These are phyloP conservation scores for Cacoxenus indagator DNA, from an alignment of 2,888 invertebrate species.

Conservation along the genomic window DNA sequence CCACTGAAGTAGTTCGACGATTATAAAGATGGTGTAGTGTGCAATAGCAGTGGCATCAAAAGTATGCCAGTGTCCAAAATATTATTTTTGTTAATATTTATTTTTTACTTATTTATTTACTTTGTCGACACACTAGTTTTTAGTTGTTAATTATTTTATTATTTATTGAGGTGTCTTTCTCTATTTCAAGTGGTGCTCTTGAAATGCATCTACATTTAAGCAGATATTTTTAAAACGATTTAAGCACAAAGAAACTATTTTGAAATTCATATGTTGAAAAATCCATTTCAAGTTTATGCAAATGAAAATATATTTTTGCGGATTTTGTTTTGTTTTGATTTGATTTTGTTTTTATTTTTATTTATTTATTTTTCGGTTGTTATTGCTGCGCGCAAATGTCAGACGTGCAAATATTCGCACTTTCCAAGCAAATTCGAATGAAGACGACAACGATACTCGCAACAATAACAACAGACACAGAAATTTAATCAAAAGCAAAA, in stretches of 20 bases:
- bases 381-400: constrained; percentile 54
- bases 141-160: neutral
- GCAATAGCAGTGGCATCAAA: no score
- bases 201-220: neutral
- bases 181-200: neutral
- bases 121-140: neutral
- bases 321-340: constrained; percentile 5
- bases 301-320: neutral
- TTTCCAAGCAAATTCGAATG: constrained; percentile 58
- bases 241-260: neutral
- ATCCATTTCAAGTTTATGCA: constrained; percentile 9
- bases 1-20: no score
- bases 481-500: constrained; percentile 22
- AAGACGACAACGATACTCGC: constrained; percentile 35
- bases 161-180: neutral
- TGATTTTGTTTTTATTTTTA: constrained; percentile 15
- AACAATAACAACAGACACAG: constrained; percentile 20
- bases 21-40: no score
- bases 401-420: constrained; percentile 67
- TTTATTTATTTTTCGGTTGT: constrained; percentile 30
- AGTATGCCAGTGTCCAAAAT: no score
- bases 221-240: neutral
- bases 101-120: neutral
- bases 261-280: constrained; percentile 13
- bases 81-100: neutral